Evolutionary conservation across 2,888 invertebrate species (phyloP).

Genomic region (Phengaris alcon): DNA sequence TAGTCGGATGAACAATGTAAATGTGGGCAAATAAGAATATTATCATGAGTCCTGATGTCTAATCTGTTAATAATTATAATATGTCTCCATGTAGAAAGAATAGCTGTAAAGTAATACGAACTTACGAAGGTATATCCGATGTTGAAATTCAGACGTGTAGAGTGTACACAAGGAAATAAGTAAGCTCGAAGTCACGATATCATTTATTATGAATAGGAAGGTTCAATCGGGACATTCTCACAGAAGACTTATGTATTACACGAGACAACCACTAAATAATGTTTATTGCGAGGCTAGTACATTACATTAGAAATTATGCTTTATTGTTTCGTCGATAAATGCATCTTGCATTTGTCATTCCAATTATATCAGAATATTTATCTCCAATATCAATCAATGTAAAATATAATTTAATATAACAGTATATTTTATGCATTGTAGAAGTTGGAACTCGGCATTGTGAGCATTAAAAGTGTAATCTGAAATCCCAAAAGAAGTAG

Average conservation of each 20-base stretch:
- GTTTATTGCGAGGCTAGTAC: conserved; percentile 26
- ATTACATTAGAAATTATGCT: conserved; percentile 18
- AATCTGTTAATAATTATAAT: background rate
- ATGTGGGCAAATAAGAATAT: background rate
- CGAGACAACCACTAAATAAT: conserved; percentile 33
- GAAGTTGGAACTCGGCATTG: background rate
- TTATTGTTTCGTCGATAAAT: conserved; percentile 14
- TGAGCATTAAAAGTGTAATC: background rate
- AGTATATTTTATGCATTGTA: background rate
- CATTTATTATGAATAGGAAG: conserved; percentile 34
- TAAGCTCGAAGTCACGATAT: conserved; percentile 36
- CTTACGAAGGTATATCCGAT: conserved; percentile 7
- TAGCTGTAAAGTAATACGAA: background rate
- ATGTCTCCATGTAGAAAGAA: background rate
- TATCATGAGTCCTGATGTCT: background rate
- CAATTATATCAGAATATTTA: background rate
- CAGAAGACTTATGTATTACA: conserved; percentile 34
- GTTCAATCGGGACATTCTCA: conserved; percentile 36
- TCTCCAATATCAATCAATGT: background rate
- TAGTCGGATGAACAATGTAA: conserved; percentile 10
- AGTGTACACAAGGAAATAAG: conserved; percentile 28
- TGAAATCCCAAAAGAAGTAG: no score
- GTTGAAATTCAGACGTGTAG: conserved; percentile 28
- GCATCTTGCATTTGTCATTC: conserved; percentile 13
- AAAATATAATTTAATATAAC: background rate